Percentiles rank a stretch among this genome's conserved stretches.
phyloP scores from a whole-genome alignment of 2,888 invertebrate species.

The Eilema caniola region DNA sequence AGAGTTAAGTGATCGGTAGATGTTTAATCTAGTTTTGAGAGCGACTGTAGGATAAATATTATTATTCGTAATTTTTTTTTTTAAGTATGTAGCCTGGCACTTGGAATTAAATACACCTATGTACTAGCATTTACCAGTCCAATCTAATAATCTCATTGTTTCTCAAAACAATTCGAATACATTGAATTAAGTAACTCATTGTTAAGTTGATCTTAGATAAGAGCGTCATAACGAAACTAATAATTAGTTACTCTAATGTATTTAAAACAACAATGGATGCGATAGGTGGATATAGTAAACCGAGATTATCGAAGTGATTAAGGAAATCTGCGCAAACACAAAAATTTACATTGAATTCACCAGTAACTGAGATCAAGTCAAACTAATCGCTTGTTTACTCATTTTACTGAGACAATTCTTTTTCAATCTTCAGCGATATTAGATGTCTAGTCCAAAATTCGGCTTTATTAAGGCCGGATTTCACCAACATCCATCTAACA shows the following conservation, averaged over 20 bases:
- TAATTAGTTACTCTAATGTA: constrained; percentile 62
- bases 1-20: background rate
- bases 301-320: background rate
- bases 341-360: background rate
- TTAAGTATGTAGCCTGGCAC: background rate
- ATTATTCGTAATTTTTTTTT: too few relatives aligned
- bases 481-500: background rate
- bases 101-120: constrained; percentile 13
- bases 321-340: background rate
- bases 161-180: constrained; percentile 43
- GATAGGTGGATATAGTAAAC: constrained; percentile 34
- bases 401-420: background rate
- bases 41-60: too few relatives aligned
- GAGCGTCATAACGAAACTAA: constrained; percentile 66
- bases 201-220: constrained; percentile 53
- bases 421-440: too few relatives aligned
- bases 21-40: background rate
- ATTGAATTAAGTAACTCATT: constrained; percentile 58
- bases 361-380: background rate
- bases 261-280: constrained; percentile 56
- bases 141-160: constrained; percentile 25
- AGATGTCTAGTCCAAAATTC: too few relatives aligned
- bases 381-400: background rate
- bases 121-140: constrained; percentile 18
- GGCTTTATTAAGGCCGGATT: background rate